phyloP scores from a whole-genome alignment of 2,113 vertebrate species.

The Podarcis raffonei region DNA sequence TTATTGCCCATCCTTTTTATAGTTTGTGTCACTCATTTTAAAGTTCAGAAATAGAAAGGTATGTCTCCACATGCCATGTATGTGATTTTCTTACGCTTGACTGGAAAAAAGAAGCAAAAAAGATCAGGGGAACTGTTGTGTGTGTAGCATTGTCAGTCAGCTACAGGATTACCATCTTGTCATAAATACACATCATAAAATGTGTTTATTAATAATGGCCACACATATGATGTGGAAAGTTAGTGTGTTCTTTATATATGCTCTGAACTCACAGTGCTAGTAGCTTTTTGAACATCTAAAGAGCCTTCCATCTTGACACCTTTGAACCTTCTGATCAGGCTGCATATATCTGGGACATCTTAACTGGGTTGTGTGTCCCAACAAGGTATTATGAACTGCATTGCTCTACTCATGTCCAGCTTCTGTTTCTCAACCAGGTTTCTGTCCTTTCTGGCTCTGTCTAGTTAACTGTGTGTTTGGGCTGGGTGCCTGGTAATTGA shows the following conservation, averaged over 20 bases:
- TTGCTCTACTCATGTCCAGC: not conserved
- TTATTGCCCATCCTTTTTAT: not conserved
- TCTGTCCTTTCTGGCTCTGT: not conserved
- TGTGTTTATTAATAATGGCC: not conserved
- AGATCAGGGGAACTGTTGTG: not conserved
- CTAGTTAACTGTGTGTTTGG: not conserved
- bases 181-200: not conserved
- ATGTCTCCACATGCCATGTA: not conserved
- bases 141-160: not conserved
- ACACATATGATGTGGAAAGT: not conserved
- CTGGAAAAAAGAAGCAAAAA: not conserved
- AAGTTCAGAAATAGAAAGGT: not conserved
- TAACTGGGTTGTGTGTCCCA: not conserved
- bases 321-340: not conserved
- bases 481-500: not conserved
- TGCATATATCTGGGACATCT: not conserved
- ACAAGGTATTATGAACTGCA: not conserved
- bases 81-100: not conserved
- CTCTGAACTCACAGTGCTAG: not conserved
- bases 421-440: not conserved
- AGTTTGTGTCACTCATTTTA: not conserved
- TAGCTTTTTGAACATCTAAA: not conserved
- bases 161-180: not conserved
- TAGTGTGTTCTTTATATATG: not conserved
- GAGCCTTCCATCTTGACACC: not conserved